Evolutionary conservation across 2,797 vertebrate genomes (phyloP).

Genomic region (Chromobotia macracanthus): DNA sequence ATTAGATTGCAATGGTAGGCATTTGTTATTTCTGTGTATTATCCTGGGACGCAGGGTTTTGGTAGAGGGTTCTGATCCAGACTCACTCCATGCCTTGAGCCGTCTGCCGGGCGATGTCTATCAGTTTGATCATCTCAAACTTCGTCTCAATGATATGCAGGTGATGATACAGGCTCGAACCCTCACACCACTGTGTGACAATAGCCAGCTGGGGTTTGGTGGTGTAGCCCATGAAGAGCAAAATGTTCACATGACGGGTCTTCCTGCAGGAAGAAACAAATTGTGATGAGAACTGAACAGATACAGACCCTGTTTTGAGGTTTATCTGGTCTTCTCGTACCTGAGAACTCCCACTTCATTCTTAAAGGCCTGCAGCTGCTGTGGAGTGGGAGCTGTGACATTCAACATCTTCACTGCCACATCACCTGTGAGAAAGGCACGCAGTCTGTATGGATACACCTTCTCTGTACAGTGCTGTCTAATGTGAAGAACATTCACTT

Average conservation of each 20-base stretch:
- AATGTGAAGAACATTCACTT: not conserved
- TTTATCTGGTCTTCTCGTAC: constrained; percentile 68
- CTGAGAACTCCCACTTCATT: constrained; percentile 99
- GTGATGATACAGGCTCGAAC: constrained; percentile 98
- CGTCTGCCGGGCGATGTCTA: constrained; percentile 97
- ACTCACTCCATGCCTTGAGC: constrained; percentile 99
- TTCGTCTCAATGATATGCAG: constrained; percentile 99
- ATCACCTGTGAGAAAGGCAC: constrained; percentile 79
- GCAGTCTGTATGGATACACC: not conserved
- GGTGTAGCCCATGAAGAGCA: constrained; percentile 99
- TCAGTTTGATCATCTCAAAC: constrained; percentile 99
- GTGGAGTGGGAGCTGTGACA: constrained; percentile 97
- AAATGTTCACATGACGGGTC: constrained; percentile 98
- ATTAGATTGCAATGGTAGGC: not conserved
- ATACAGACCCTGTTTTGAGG: too few relatives aligned
- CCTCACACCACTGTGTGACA: constrained; percentile 99
- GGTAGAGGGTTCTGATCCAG: not conserved
- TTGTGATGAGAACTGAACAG: too few relatives aligned
- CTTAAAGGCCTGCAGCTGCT: constrained; percentile 98
- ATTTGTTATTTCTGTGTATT: not conserved
- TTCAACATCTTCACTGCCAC: constrained; percentile 99
- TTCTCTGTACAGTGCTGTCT: not conserved
- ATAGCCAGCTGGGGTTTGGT: constrained; percentile 98
- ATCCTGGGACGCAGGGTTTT: not conserved
- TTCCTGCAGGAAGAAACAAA: constrained; percentile 75